Evolutionary conservation across 2,888 invertebrate species (phyloP).

Genomic region (Fabriciana adippe): DNA sequence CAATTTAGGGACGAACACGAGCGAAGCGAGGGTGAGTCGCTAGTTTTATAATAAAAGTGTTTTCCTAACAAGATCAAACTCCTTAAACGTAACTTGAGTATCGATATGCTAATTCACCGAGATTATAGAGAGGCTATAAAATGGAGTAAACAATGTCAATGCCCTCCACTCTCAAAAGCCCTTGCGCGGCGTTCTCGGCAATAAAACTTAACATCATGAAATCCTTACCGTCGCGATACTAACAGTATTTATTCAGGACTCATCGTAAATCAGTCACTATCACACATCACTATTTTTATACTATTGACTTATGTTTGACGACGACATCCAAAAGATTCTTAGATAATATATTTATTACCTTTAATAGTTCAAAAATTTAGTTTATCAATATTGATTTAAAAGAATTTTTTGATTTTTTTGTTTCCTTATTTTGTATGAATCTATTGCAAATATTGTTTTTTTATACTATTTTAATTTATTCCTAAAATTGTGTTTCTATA

Average conservation of each 20-base stretch:
- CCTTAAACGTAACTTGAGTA: not conserved
- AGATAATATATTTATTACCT: not conserved
- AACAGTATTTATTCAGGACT: slow-evolving; percentile 42
- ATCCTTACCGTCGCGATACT: slow-evolving; percentile 25
- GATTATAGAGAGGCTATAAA: slow-evolving; percentile 4
- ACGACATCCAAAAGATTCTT: not conserved
- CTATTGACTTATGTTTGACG: slow-evolving; percentile 41
- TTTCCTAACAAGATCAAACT: not conserved
- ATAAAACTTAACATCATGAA: slow-evolving; percentile 32
- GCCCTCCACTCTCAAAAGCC: slow-evolving; percentile 19
- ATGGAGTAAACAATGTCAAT: slow-evolving; percentile 21
- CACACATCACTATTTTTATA: slow-evolving; percentile 44
- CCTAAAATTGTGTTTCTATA: no score
- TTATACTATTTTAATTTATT: no score
- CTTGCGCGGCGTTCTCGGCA: slow-evolving; percentile 16
- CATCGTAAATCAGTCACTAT: slow-evolving; percentile 41
- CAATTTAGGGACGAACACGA: no score
- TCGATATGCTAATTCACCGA: slow-evolving; percentile 1
- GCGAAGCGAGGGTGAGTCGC: no score
- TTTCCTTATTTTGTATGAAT: no score
- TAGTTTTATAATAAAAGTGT: not conserved
- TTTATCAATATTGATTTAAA: no score
- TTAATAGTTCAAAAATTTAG: not conserved
- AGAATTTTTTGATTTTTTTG: no score
- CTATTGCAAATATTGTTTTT: no score